Conservation (phyloP, 1,140 invertebrate genomes). For the Zaprionus ghesquierei region DNA sequence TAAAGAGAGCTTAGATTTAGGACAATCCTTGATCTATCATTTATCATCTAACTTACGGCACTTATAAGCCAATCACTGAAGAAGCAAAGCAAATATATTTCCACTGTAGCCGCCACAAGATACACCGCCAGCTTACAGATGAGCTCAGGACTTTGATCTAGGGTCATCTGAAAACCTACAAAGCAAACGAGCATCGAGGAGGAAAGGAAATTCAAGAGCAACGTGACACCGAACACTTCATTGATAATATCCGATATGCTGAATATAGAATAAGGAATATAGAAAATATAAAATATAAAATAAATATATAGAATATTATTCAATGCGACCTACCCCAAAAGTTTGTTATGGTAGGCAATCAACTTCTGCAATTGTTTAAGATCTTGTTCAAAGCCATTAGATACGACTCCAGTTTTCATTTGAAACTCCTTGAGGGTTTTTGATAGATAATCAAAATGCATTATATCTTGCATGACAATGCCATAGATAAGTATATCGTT, state of each 20-base stretch:
- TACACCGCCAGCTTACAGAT: constrained; percentile 43
- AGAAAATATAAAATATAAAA: not conserved
- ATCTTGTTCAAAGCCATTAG: constrained; percentile 6
- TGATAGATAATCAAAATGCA: constrained; percentile 62
- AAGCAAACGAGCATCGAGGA: constrained; percentile 64
- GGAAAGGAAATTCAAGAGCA: constrained; percentile 58
- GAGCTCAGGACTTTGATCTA: constrained; percentile 30
- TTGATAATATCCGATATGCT: constrained; percentile 62
- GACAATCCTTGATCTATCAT: not conserved
- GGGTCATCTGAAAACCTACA: constrained; percentile 64
- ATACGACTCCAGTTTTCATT: not conserved
- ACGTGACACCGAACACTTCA: constrained; percentile 57
- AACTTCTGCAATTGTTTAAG: constrained; percentile 31
- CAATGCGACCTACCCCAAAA: constrained; percentile 40
- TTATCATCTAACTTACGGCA: constrained; percentile 6
- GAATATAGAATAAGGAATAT: not conserved
- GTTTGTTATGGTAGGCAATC: constrained; percentile 54
- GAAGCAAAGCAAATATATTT: constrained; percentile 13
- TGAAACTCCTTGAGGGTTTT: constrained; percentile 15
- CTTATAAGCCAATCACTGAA: constrained; percentile 9
- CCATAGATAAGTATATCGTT: constrained; percentile 59
- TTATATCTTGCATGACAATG: constrained; percentile 55
- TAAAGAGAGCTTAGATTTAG: not conserved
- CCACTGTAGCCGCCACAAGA: constrained; percentile 27
- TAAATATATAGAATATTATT: no score